Conservation (phyloP, 2,888 invertebrate species). For the Apotomis turbidana region DNA sequence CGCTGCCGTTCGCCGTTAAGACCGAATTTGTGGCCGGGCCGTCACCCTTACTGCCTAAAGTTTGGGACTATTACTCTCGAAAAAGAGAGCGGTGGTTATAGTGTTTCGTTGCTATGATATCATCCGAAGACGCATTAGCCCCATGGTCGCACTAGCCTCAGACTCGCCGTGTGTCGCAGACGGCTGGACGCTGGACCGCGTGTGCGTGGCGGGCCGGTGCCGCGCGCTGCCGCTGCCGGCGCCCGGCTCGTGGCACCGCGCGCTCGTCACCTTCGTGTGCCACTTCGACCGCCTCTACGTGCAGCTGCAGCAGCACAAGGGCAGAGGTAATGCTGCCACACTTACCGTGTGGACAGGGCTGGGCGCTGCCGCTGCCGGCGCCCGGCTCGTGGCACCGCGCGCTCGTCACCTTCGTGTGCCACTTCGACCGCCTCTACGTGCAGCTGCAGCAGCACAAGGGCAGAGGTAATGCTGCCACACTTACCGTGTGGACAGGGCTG, state of each 20-base stretch:
- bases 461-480: constrained; percentile 31
- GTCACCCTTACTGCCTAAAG: too few relatives aligned
- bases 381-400: constrained; percentile 63
- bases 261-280: constrained; percentile 63
- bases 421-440: constrained; percentile 70
- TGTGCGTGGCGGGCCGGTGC: constrained; percentile 55
- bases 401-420: constrained; percentile 64
- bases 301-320: constrained; percentile 55
- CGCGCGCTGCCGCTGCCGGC: constrained; percentile 61
- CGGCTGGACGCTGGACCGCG: constrained; percentile 75
- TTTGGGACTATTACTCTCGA: too few relatives aligned
- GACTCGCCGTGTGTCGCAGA: constrained; percentile 52
- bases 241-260: constrained; percentile 62
- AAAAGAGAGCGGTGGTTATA: too few relatives aligned
- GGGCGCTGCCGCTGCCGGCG: constrained; percentile 59
- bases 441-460: constrained; percentile 55
- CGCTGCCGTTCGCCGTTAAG: too few relatives aligned
- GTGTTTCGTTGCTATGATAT: too few relatives aligned
- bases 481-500: constrained; percentile 37
- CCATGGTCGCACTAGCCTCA: too few relatives aligned
- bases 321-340: constrained; percentile 32
- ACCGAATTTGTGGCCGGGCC: too few relatives aligned
- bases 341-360: constrained; percentile 35
- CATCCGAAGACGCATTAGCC: too few relatives aligned
- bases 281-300: constrained; percentile 71